A percentile compares a stretch with the other conserved stretches of the same genome.
phyloP scores from a whole-genome alignment of 2,888 invertebrate species.

The Papilio protenor region DNA sequence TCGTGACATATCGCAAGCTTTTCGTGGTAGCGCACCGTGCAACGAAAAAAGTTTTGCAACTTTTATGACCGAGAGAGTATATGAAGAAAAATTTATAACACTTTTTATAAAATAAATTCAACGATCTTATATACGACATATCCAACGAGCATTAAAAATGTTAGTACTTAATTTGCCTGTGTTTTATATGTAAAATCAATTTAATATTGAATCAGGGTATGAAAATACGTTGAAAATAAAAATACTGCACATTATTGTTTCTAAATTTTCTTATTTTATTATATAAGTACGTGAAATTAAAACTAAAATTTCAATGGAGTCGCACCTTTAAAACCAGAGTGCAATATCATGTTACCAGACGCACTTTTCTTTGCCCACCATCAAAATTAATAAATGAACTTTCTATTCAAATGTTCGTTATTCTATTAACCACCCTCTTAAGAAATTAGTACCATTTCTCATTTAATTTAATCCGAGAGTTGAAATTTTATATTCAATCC shows the following conservation, averaged over 20 bases:
- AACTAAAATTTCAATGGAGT: no score
- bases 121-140: not conserved
- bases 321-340: not conserved
- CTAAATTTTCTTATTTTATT: no score
- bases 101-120: not conserved
- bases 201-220: no score
- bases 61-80: slow-evolving; percentile 10
- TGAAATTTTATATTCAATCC: slow-evolving; percentile 64
- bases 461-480: slow-evolving; percentile 55
- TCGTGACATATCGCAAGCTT: slow-evolving; percentile 23
- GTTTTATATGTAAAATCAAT: no score
- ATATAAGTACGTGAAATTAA: no score
- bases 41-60: slow-evolving; percentile 24
- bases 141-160: not conserved
- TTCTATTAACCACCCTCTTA: slow-evolving; percentile 25
- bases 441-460: slow-evolving; percentile 47
- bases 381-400: slow-evolving; percentile 19
- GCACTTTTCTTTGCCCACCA: not conserved
- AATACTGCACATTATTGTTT: no score
- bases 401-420: slow-evolving; percentile 26
- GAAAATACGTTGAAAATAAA: no score
- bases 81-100: slow-evolving; percentile 6
- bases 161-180: not conserved
- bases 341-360: not conserved
- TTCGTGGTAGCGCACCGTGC: slow-evolving; percentile 2